These are phyloP conservation scores for Parascotia fuliginaria DNA, from an alignment of 2,888 invertebrate genomes.

Conservation along the genomic window DNA sequence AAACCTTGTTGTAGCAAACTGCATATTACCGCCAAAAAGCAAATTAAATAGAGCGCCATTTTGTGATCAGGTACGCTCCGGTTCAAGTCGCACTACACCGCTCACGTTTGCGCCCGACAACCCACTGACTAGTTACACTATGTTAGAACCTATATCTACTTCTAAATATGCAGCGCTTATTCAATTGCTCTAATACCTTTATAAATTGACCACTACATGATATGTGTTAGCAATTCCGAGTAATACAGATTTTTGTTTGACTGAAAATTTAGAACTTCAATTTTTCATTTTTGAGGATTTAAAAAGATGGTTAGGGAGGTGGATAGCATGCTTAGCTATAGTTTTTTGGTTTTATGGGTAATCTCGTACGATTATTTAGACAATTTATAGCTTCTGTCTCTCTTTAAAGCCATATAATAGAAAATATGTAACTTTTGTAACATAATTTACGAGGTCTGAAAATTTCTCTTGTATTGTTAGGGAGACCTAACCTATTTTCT, in stretches of 20 bases:
- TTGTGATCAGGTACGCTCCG: slow-evolving; percentile 52
- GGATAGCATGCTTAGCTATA: slow-evolving; percentile 1
- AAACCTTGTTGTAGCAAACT: slow-evolving; percentile 80
- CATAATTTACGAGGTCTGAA: too few species aligned
- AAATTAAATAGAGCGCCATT: slow-evolving; percentile 66
- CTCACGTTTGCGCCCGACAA: slow-evolving; percentile 47
- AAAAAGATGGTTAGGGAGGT: not conserved
- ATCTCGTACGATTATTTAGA: slow-evolving; percentile 7
- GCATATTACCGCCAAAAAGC: slow-evolving; percentile 77
- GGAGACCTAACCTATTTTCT: too few species aligned
- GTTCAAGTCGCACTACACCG: slow-evolving; percentile 60
- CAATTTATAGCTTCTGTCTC: slow-evolving; percentile 4
- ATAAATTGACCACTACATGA: slow-evolving; percentile 66
- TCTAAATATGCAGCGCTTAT: slow-evolving; percentile 61
- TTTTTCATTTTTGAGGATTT: too few species aligned
- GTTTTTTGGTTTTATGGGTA: not conserved
- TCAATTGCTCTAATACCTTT: slow-evolving; percentile 72
- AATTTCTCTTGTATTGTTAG: too few species aligned
- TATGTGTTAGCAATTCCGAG: slow-evolving; percentile 40
- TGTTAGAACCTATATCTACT: slow-evolving; percentile 41
- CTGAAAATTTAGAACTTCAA: too few species aligned
- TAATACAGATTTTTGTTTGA: slow-evolving; percentile 34
- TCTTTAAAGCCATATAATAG: not conserved
- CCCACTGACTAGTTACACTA: slow-evolving; percentile 35
- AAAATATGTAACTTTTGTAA: not conserved